A percentile compares a stretch with the other conserved stretches of the same genome.
phyloP scores from a whole-genome alignment of 2,113 vertebrate species.

The Ptilorrhoa leucosticta region DNA sequence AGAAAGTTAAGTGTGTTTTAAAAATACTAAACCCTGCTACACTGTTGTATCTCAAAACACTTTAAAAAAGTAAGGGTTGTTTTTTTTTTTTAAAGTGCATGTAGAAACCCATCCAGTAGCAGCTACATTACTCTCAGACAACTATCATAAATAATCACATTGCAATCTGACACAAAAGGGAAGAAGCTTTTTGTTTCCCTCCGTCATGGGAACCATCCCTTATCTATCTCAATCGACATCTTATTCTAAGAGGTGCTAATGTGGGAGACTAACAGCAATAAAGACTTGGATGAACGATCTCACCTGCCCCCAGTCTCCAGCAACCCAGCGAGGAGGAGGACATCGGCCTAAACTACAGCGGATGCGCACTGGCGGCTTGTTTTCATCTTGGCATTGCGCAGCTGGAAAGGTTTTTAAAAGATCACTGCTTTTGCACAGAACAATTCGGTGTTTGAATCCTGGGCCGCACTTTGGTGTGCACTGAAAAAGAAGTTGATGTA shows the following conservation, averaged over 20 bases:
- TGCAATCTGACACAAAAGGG: neutral
- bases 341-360: conserved; percentile 92
- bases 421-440: conserved; percentile 95
- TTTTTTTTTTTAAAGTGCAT: neutral
- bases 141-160: neutral
- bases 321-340: conserved; percentile 94
- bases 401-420: conserved; percentile 90
- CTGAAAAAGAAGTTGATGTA: conserved; percentile 60
- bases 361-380: conserved; percentile 88
- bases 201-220: neutral
- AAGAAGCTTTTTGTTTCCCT: neutral
- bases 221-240: neutral
- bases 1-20: neutral
- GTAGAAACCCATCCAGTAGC: neutral
- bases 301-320: conserved; percentile 98
- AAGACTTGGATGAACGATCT: neutral
- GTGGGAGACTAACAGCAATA: neutral
- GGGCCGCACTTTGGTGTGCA: conserved; percentile 95
- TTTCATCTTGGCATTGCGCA: conserved; percentile 84
- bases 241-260: neutral
- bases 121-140: neutral
- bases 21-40: neutral
- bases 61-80: neutral
- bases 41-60: neutral
- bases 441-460: conserved; percentile 95